phyloP scores from a whole-genome alignment of 2,113 vertebrate genomes.

The Acinonyx jubatus region DNA sequence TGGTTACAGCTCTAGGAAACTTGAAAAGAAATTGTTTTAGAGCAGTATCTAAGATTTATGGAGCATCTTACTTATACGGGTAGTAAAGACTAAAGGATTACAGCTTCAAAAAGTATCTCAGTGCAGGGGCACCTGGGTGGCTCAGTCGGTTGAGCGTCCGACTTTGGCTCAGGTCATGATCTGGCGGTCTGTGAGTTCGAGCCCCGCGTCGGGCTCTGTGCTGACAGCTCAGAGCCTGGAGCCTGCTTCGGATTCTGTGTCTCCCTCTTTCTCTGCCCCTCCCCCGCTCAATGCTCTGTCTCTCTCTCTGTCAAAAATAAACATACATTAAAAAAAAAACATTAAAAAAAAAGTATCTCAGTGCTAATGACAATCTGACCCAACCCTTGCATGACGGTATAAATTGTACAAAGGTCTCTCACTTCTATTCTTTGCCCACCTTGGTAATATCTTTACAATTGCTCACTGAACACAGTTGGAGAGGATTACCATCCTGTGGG shows the following conservation, averaged over 20 bases:
- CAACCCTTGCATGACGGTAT: not conserved
- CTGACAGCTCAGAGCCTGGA: too few relatives aligned
- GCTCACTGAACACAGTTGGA: not conserved
- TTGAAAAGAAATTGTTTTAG: not conserved
- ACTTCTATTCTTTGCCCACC: not conserved
- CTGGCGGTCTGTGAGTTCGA: too few relatives aligned
- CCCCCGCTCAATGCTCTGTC: too few relatives aligned
- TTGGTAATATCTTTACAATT: not conserved
- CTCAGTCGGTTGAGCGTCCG: too few relatives aligned
- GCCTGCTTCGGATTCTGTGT: too few relatives aligned
- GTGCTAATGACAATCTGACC: not conserved
- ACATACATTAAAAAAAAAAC: too few relatives aligned
- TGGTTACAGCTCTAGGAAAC: not conserved
- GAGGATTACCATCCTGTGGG: not conserved
- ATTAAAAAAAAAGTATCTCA: not conserved
- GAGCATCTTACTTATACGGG: not conserved
- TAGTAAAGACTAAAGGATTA: not conserved
- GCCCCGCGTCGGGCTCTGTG: too few relatives aligned
- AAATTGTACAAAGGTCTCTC: slow-evolving; percentile 17
- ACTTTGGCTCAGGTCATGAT: too few relatives aligned
- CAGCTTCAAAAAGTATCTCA: not conserved
- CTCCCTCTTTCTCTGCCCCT: too few relatives aligned
- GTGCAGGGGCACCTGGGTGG: too few relatives aligned
- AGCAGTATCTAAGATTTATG: not conserved
- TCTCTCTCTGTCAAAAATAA: too few relatives aligned